A percentile compares a stretch with the other conserved stretches of the same genome.
These are phyloP conservation scores for Lipophrys pholis DNA, from an alignment of 2,113 vertebrate species.

Conservation along the genomic window DNA sequence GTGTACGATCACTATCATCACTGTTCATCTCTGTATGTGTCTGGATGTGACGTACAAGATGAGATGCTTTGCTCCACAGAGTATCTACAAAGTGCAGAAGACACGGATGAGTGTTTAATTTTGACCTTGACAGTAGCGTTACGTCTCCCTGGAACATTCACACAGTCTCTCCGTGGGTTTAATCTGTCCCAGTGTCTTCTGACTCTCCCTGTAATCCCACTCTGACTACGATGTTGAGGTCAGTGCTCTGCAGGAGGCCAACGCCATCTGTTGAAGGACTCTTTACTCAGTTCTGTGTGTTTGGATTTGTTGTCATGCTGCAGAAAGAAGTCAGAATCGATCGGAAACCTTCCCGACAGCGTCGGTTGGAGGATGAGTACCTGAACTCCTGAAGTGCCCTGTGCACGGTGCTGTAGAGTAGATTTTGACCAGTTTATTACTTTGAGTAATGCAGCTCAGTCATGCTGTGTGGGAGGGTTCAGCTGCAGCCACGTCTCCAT, in stretches of 20 bases:
- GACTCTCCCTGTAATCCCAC: conserved; percentile 9
- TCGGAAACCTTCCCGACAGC: background rate
- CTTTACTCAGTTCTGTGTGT: background rate
- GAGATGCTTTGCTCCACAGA: too few relatives aligned
- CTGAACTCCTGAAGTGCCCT: background rate
- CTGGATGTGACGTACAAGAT: too few relatives aligned
- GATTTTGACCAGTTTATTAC: background rate
- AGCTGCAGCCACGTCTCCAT: background rate
- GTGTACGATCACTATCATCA: too few relatives aligned
- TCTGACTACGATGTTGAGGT: conserved; percentile 1
- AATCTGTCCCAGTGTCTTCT: background rate
- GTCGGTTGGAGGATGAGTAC: background rate
- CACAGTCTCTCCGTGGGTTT: conserved; percentile 2
- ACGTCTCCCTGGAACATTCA: too few relatives aligned
- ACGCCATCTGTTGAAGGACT: background rate
- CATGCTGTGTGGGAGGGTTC: background rate
- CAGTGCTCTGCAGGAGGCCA: background rate
- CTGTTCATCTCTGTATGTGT: too few relatives aligned
- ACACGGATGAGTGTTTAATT: too few relatives aligned
- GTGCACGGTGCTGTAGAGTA: background rate
- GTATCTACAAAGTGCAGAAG: too few relatives aligned
- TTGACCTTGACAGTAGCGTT: too few relatives aligned
- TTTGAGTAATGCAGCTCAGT: background rate
- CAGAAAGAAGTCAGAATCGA: background rate
- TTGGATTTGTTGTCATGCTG: background rate